phyloP scores from a whole-genome alignment of 2,113 vertebrate species.

The Anoura caudifer region DNA sequence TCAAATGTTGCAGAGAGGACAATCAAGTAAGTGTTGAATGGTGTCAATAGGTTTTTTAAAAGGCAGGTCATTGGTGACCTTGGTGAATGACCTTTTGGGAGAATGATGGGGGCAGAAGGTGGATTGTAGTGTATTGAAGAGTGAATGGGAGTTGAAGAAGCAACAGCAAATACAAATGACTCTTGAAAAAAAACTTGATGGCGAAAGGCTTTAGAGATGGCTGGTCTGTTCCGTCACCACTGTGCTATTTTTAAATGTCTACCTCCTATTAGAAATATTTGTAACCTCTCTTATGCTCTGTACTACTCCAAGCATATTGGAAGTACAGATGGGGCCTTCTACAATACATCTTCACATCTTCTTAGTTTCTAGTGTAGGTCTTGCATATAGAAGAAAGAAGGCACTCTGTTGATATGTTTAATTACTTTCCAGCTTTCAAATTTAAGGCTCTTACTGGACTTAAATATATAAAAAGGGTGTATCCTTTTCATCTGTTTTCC shows the following conservation, averaged over 20 bases:
- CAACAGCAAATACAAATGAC: not conserved
- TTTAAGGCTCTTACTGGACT: not conserved
- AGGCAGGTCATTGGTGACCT: not conserved
- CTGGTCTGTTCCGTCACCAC: not conserved
- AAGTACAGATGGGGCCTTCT: not conserved
- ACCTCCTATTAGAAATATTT: not conserved
- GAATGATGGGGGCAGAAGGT: not conserved
- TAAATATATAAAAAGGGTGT: not conserved
- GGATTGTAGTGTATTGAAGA: not conserved
- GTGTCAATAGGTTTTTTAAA: not conserved
- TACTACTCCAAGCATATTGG: not conserved
- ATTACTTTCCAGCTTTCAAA: not conserved
- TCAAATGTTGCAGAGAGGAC: not conserved
- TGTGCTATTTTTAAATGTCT: not conserved
- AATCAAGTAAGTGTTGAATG: not conserved
- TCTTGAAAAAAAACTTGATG: not conserved
- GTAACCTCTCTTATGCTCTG: not conserved
- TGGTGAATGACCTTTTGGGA: not conserved
- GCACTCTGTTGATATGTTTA: not conserved
- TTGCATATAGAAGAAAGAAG: not conserved
- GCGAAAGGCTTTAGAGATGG: not conserved
- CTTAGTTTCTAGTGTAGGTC: not conserved
- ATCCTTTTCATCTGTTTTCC: not conserved
- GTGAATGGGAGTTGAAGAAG: not conserved
- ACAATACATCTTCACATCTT: not conserved